Conservation (phyloP, 2,888 invertebrate species). For the Caenorhabditis becei region DNA sequence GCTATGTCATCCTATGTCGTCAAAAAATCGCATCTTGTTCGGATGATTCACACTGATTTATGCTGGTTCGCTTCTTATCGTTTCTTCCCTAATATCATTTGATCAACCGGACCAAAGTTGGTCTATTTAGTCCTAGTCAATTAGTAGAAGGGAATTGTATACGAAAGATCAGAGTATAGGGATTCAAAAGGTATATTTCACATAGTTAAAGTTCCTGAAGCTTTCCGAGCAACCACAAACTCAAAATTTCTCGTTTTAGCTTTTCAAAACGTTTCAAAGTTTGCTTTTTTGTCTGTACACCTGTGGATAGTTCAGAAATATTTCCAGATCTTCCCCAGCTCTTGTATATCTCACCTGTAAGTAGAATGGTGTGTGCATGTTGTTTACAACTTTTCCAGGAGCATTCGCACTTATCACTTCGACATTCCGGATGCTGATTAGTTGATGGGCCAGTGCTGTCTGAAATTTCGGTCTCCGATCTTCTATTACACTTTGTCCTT, state of each 20-base stretch:
- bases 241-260: too few species aligned
- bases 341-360: slow-evolving; percentile 47
- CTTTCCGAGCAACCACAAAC: too few species aligned
- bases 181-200: too few species aligned
- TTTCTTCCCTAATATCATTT: slow-evolving; percentile 27
- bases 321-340: too few species aligned
- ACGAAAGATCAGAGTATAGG: too few species aligned
- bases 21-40: slow-evolving; percentile 18
- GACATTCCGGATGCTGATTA: slow-evolving; percentile 57
- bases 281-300: too few species aligned
- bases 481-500: slow-evolving; percentile 33
- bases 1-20: background rate
- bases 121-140: background rate
- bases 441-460: slow-evolving; percentile 46
- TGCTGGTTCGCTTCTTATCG: slow-evolving; percentile 11
- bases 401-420: slow-evolving; percentile 38
- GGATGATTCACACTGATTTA: slow-evolving; percentile 41
- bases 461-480: slow-evolving; percentile 34
- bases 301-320: too few species aligned
- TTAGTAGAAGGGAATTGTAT: background rate
- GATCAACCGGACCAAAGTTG: background rate
- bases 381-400: slow-evolving; percentile 14
- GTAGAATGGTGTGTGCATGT: slow-evolving; percentile 44
- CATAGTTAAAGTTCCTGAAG: too few species aligned
- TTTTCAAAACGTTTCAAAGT: too few species aligned